Conservation (phyloP, 1,140 invertebrate genomes). For the Dendroctonus valens region DNA sequence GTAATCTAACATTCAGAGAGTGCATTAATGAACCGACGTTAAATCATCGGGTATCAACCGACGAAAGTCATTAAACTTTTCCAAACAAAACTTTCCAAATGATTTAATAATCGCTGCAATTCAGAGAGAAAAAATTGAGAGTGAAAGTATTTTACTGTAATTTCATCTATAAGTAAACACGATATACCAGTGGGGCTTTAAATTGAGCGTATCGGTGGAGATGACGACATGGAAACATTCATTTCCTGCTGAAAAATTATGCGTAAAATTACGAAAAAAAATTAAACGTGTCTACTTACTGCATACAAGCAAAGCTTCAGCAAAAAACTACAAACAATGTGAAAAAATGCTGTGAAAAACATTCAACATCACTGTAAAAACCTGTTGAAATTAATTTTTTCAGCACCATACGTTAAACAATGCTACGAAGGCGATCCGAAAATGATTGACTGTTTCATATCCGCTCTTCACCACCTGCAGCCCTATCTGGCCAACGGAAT, state of each 20-base stretch:
- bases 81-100: background rate
- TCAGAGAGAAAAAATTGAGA: background rate
- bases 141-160: background rate
- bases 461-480: conserved; percentile 61
- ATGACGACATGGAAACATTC: background rate
- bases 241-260: background rate
- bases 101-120: background rate
- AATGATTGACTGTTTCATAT: conserved; percentile 61
- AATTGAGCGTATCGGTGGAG: background rate
- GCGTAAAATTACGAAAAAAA: background rate
- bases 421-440: conserved; percentile 65
- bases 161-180: background rate
- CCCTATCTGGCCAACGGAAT: conserved; percentile 67
- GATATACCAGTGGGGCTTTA: background rate
- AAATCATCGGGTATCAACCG: background rate
- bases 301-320: background rate
- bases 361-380: background rate
- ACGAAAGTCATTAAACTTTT: background rate
- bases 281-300: background rate
- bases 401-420: conserved; percentile 69
- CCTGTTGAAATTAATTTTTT: conserved; percentile 41
- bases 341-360: too few relatives aligned
- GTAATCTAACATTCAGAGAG: too few relatives aligned
- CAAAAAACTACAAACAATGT: background rate
- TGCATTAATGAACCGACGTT: too few relatives aligned